Evolutionary conservation across 2,113 vertebrate species (phyloP).

Genomic region (Rousettus leschenaultii): DNA sequence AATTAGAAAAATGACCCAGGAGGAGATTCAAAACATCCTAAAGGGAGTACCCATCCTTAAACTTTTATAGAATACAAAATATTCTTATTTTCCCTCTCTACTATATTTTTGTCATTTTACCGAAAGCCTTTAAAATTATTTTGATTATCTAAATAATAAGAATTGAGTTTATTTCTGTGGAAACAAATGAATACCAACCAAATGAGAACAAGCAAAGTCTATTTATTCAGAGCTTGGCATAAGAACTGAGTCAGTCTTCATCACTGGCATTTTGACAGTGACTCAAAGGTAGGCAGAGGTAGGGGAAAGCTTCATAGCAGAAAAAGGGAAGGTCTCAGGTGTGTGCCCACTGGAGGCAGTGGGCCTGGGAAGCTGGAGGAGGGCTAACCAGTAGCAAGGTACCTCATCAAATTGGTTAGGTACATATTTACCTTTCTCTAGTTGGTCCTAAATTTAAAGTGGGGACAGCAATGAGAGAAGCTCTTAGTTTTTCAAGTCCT

Average conservation of each 20-base stretch:
- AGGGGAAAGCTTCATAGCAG: accelerated
- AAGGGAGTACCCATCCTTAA: neutral
- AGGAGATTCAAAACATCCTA: neutral
- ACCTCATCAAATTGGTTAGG: accelerated
- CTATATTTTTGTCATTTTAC: neutral
- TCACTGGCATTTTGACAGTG: neutral
- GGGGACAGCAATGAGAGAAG: neutral
- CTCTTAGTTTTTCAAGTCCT: neutral
- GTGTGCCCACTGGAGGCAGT: neutral
- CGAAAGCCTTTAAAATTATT: neutral
- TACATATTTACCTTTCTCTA: neutral
- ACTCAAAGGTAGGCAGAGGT: neutral
- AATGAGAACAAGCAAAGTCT: neutral
- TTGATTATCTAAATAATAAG: neutral
- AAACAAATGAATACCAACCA: neutral
- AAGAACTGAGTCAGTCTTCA: neutral
- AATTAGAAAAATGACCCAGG: neutral
- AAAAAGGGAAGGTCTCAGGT: accelerated
- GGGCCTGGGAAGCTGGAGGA: neutral
- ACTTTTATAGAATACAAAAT: neutral
- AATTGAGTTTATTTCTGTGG: neutral
- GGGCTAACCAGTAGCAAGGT: neutral
- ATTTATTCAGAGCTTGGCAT: neutral
- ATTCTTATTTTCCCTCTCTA: neutral
- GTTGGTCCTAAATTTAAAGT: neutral